Base-by-base conservation (phyloP, 2,113 vertebrate species). In the Percina caprodes region DNA sequence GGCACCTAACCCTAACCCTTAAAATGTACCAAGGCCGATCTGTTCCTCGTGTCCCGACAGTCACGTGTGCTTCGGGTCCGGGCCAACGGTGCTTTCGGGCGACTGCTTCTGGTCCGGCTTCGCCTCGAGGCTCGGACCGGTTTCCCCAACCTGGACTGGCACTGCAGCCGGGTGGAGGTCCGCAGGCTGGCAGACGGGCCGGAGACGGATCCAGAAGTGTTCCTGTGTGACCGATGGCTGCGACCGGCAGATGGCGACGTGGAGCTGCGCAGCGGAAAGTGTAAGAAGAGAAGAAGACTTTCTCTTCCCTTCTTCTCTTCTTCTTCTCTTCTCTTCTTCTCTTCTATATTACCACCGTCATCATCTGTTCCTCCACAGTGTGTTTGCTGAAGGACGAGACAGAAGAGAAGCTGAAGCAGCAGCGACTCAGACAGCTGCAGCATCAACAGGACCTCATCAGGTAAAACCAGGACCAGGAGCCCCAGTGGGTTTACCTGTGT, bases 211-310 rank as follows among this genome's bases (percentile, higher is more conserved):
- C 18, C 77, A 23, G 73, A 83, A 2, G 19, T 87, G 58, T 95
- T 95, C 69, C 84, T 71, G 16, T 94, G 93, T 3, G 62, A 90
- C 68, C 90, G 71, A 5, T 95, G 94, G 94, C 90, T 95, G 56
- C 77, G 6, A 12, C 61, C 82, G 55, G 65, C 66, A 66, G 92
- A 93, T 30, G 92, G 93, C 3, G 78, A 83, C 46, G 46, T 95
- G 45, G 92, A 93, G 49, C 86, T 95, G 6, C 82, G 91, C 7
- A 89, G 71, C 1, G 85, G 69, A 6, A 83, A 77, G 35, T 56
- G 94, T 92, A 72, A 85, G 89, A 21, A 52, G 51, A 52, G 19
- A 52, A 48, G 46, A 39, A 39, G 35, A n/a, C n/a, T n/a, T n/a
- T n/a, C n/a, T n/a, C n/a, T n/a, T n/a, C n/a, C n/a, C n/a, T n/a